Evolutionary conservation across 2,797 vertebrate genomes (phyloP).

Genomic region (Petrocephalus sullivani): DNA sequence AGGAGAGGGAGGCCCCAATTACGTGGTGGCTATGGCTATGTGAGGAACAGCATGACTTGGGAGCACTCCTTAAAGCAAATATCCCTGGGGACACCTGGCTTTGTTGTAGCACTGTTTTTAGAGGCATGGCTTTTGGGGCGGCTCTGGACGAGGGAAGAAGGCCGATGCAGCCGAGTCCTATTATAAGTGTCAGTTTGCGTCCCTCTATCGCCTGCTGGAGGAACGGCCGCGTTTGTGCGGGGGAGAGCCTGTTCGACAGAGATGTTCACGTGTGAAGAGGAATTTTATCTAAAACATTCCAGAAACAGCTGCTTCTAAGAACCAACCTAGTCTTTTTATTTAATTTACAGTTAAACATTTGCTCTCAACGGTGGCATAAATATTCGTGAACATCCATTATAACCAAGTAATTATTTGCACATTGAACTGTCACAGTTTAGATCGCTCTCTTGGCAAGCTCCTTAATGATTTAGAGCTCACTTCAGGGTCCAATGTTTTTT

Average conservation of each 20-base stretch:
- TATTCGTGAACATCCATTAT: neutral
- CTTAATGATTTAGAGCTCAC: neutral
- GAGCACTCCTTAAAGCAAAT: neutral
- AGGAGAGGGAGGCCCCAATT: neutral
- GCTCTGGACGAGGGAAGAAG: neutral
- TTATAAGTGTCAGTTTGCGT: neutral
- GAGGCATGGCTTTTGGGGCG: neutral
- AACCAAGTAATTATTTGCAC: neutral
- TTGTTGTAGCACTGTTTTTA: neutral
- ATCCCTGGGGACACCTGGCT: no score
- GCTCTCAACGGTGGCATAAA: neutral
- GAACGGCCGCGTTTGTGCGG: neutral
- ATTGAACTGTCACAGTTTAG: neutral
- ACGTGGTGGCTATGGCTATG: neutral
- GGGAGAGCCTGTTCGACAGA: neutral
- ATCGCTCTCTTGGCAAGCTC: neutral
- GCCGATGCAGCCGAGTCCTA: neutral
- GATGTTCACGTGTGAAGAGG: neutral
- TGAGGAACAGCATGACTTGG: neutral
- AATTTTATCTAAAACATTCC: neutral
- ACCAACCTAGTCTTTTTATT: neutral
- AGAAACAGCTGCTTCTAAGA: neutral
- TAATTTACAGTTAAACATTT: conserved; percentile 3
- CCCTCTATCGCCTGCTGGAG: neutral
- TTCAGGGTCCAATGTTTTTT: neutral